phyloP scores from a whole-genome alignment of 2,113 vertebrate genomes.

The Dasypus novemcinctus region DNA sequence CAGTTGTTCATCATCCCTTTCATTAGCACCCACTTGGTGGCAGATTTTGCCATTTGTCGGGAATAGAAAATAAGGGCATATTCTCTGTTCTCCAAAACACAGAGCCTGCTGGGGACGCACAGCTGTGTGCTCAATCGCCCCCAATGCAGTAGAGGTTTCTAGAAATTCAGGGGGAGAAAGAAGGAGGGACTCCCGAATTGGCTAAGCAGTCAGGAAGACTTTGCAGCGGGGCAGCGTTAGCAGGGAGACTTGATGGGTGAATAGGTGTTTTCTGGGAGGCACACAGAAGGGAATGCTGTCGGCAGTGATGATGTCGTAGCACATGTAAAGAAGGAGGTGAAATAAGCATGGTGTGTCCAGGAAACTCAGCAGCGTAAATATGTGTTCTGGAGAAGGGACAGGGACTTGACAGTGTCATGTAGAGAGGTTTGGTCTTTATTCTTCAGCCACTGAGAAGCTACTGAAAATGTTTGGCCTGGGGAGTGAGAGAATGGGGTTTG shows the following conservation, averaged over 20 bases:
- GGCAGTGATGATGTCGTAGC: not conserved
- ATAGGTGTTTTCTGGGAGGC: no score
- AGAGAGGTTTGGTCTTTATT: not conserved
- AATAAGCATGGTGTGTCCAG: rapidly evolving
- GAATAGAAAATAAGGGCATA: not conserved
- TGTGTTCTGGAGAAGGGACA: no score
- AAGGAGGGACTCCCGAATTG: not conserved
- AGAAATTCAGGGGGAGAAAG: not conserved
- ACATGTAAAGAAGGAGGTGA: not conserved
- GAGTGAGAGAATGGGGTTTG: not conserved
- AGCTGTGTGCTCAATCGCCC: not conserved
- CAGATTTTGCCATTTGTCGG: not conserved
- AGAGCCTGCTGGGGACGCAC: not conserved
- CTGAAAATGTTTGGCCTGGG: not conserved
- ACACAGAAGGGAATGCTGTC: not conserved
- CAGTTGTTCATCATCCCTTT: not conserved
- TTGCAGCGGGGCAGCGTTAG: no score
- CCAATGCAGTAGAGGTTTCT: not conserved
- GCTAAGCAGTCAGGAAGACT: not conserved
- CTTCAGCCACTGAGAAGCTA: not conserved
- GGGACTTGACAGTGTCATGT: no score
- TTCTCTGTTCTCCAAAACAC: not conserved
- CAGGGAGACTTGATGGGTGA: not conserved
- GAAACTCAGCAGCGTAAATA: not conserved
- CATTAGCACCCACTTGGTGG: not conserved